Evolutionary conservation across 2,113 vertebrate genomes (phyloP).

Genomic region (Xenus cinereus): DNA sequence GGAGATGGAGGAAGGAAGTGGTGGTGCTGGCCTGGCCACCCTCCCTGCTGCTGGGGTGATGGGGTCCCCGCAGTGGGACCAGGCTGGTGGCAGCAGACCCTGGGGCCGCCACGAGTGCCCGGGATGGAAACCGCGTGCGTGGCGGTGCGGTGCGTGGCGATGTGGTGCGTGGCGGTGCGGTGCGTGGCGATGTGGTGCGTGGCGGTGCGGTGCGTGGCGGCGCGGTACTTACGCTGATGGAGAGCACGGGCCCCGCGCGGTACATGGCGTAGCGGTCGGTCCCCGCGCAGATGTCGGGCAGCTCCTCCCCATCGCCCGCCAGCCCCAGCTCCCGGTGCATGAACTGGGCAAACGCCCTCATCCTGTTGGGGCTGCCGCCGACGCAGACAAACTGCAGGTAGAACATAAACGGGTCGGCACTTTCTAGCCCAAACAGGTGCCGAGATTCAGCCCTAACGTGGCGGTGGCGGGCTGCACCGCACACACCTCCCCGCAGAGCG

Average conservation of each 20-base stretch:
- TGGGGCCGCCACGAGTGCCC: rapidly evolving
- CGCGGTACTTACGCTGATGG: slow-evolving; percentile 77
- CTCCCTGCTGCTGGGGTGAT: rapidly evolving
- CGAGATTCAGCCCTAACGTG: too few relatives aligned
- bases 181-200: too few relatives aligned
- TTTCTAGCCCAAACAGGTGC: not conserved
- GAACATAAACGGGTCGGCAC: not conserved
- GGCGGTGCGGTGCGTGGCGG: rapidly evolving
- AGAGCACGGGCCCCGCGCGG: slow-evolving; percentile 85
- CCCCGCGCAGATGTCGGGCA: slow-evolving; percentile 80
- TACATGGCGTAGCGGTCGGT: slow-evolving; percentile 86
- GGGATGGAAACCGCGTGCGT: rapidly evolving
- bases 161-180: too few relatives aligned
- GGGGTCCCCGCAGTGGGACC: rapidly evolving
- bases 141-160: too few relatives aligned
- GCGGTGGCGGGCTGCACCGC: not conserved
- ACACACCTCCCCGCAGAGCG: not conserved
- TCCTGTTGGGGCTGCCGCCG: slow-evolving; percentile 83
- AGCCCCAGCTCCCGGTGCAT: slow-evolving; percentile 80
- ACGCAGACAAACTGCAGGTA: slow-evolving; percentile 83
- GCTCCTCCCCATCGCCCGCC: slow-evolving; percentile 61
- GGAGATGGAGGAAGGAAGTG: too few relatives aligned
- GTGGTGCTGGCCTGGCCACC: rapidly evolving
- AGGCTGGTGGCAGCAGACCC: rapidly evolving
- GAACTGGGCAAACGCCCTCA: slow-evolving; percentile 85